Percentiles rank a stretch among this genome's conserved stretches.
phyloP scores from a whole-genome alignment of 2,797 vertebrate genomes.

The Etheostoma perlongum region DNA sequence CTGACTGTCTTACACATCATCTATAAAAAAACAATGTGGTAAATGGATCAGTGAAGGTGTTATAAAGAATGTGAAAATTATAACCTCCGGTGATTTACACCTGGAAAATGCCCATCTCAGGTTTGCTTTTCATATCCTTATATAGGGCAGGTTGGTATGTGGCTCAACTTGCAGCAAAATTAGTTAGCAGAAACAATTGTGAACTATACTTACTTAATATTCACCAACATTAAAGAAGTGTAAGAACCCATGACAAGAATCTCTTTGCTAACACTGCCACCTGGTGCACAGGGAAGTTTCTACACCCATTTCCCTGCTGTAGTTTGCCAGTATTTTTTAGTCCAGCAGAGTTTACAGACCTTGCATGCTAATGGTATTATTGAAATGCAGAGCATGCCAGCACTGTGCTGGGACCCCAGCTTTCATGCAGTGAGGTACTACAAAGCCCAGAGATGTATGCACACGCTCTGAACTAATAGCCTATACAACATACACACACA shows the following conservation, averaged over 20 bases:
- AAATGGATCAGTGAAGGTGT: not conserved
- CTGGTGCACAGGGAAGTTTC: slow-evolving; percentile 46
- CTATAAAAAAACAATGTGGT: not conserved
- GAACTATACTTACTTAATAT: slow-evolving; percentile 42
- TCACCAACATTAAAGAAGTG: slow-evolving; percentile 13
- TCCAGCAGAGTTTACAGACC: slow-evolving; percentile 55
- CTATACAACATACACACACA: slow-evolving; percentile 44
- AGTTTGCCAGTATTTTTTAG: slow-evolving; percentile 44
- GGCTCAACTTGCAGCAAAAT: slow-evolving; percentile 20
- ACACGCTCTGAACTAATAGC: slow-evolving; percentile 57
- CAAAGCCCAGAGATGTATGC: slow-evolving; percentile 65
- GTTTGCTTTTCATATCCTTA: slow-evolving; percentile 5
- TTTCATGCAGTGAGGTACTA: slow-evolving; percentile 51
- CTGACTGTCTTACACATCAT: slow-evolving; percentile 1
- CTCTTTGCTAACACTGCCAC: slow-evolving; percentile 74
- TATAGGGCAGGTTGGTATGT: slow-evolving; percentile 13
- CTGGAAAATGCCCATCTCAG: slow-evolving; percentile 7
- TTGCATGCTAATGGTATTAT: slow-evolving; percentile 73
- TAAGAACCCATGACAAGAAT: slow-evolving; percentile 12
- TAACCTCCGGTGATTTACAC: slow-evolving; percentile 13
- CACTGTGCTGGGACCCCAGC: slow-evolving; percentile 56
- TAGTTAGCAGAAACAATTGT: not conserved
- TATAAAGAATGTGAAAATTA: not conserved
- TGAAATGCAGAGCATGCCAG: slow-evolving; percentile 69
- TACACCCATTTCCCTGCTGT: slow-evolving; percentile 32